phyloP scores from a whole-genome alignment of 1,140 invertebrate genomes.

The Campoletis sonorensis region DNA sequence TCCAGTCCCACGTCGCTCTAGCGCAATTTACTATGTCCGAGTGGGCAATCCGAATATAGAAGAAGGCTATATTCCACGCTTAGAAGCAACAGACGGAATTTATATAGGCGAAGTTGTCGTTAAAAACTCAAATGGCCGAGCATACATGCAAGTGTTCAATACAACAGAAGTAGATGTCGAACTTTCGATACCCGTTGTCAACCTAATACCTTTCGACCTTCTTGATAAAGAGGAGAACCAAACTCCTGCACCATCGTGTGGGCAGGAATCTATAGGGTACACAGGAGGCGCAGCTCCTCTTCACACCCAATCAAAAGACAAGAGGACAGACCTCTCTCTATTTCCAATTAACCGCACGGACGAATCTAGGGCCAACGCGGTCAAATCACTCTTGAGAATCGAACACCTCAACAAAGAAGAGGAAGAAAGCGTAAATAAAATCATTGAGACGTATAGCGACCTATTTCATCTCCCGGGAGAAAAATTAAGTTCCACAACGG shows the following conservation, averaged over 20 bases:
- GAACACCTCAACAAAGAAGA: not conserved
- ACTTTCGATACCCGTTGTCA: not conserved
- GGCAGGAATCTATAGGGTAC: not conserved
- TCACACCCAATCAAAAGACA: not conserved
- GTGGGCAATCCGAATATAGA: constrained; percentile 9
- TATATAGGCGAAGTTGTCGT: constrained; percentile 38
- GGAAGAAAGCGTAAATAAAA: not conserved
- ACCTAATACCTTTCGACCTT: not conserved
- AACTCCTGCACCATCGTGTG: not conserved
- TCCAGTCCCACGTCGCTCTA: not conserved
- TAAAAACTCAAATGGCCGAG: constrained; percentile 30
- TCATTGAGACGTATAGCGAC: not conserved
- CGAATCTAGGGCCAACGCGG: not conserved
- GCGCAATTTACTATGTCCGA: not conserved
- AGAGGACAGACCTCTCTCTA: not conserved
- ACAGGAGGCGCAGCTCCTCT: not conserved
- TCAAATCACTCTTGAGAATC: not conserved
- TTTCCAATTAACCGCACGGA: not conserved
- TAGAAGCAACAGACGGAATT: not conserved
- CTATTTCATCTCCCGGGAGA: constrained; percentile 8
- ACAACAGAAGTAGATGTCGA: constrained; percentile 36
- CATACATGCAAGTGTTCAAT: constrained; percentile 40
- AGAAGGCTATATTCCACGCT: constrained; percentile 32
- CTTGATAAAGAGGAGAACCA: not conserved
- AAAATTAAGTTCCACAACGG: constrained; percentile 8